These are phyloP conservation scores for Colaptes auratus DNA, from an alignment of 2,113 vertebrate species.

Conservation along the genomic window DNA sequence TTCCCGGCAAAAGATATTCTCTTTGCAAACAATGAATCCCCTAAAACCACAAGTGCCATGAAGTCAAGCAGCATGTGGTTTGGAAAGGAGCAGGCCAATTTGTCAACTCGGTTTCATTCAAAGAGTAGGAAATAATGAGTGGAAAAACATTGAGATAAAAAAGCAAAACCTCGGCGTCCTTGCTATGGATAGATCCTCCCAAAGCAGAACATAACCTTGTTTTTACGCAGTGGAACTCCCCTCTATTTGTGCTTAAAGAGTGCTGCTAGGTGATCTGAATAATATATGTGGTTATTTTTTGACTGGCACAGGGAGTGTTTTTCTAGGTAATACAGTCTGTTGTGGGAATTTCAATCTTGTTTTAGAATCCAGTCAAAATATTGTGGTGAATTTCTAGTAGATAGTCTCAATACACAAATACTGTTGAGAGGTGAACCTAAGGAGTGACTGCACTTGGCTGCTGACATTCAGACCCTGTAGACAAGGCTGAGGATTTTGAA, in stretches of 20 bases:
- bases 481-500: not conserved
- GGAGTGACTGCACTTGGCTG: not conserved
- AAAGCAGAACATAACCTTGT: not conserved
- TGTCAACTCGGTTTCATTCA: slow-evolving; percentile 63
- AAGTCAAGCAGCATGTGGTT: slow-evolving; percentile 64
- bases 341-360: slow-evolving; percentile 34
- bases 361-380: slow-evolving; percentile 58
- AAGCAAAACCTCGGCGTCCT: slow-evolving; percentile 25
- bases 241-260: not conserved
- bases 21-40: slow-evolving; percentile 62
- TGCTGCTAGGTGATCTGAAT: not conserved
- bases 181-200: not conserved
- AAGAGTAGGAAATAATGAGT: slow-evolving; percentile 48
- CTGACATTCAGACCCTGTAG: not conserved
- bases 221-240: not conserved
- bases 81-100: slow-evolving; percentile 55
- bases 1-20: slow-evolving; percentile 62
- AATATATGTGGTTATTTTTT: not conserved
- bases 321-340: slow-evolving; percentile 35
- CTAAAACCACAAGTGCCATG: slow-evolving; percentile 63
- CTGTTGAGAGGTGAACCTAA: not conserved
- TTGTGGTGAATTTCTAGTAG: slow-evolving; percentile 55
- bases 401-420: not conserved
- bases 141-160: slow-evolving; percentile 55
- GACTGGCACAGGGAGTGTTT: slow-evolving; percentile 18